Percentiles rank a stretch among this genome's conserved stretches.
Evolutionary conservation across 2,797 vertebrate species (phyloP).

Genomic region (Centropyge bicolor): DNA sequence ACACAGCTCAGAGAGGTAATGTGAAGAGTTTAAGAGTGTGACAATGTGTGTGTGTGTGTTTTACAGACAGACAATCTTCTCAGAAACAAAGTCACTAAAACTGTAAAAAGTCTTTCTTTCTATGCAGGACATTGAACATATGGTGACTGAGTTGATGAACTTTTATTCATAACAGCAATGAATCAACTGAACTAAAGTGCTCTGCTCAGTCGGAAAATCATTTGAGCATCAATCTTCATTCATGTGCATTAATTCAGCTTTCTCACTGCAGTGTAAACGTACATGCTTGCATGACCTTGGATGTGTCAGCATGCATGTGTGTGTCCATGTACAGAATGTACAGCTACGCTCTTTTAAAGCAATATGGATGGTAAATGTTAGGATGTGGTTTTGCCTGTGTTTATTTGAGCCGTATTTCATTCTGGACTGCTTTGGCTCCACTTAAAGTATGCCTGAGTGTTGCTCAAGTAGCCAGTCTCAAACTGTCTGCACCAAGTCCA

Average conservation of each 20-base stretch:
- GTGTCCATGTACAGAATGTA: conserved; percentile 32
- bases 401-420: conserved; percentile 47
- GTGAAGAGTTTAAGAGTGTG: conserved; percentile 16
- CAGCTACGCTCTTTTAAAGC: conserved; percentile 15
- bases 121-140: not conserved
- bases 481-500: conserved; percentile 52
- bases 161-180: not conserved
- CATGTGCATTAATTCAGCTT: conserved; percentile 3
- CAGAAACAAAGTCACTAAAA: not conserved
- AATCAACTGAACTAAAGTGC: not conserved
- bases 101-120: not conserved
- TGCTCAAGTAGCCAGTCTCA: conserved; percentile 53
- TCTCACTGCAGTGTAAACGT: conserved; percentile 8
- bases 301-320: conserved; percentile 27
- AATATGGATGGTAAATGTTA: conserved; percentile 20
- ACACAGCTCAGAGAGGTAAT: conserved; percentile 84
- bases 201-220: not conserved
- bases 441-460: conserved; percentile 40
- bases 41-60: conserved; percentile 6
- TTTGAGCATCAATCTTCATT: not conserved
- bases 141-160: not conserved
- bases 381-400: conserved; percentile 42
- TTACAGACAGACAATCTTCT: no score
- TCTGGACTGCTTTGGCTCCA: conserved; percentile 35
- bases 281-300: conserved; percentile 31